Evolutionary conservation across 1,140 invertebrate genomes (phyloP).

Genomic region (Tetraneura akinire): DNA sequence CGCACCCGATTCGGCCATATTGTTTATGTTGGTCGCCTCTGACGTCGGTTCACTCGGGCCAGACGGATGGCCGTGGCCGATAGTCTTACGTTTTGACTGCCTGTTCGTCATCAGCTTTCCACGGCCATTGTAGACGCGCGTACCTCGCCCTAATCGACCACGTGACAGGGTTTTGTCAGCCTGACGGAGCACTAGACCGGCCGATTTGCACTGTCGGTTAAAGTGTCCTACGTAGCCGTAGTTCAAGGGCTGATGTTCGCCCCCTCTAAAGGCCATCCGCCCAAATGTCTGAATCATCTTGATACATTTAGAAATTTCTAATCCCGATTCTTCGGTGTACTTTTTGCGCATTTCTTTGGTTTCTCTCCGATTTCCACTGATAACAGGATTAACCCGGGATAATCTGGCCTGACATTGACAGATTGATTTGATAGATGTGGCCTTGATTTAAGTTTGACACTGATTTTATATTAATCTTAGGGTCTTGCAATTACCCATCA

Average conservation of each 20-base stretch:
- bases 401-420: background rate
- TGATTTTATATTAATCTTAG: background rate
- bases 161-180: background rate
- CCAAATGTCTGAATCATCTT: background rate
- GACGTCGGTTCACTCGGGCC: background rate
- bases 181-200: background rate
- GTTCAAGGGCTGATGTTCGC: background rate
- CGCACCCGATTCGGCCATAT: constrained; percentile 46
- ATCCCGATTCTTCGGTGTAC: background rate
- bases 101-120: too few relatives aligned
- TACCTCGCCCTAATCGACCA: constrained; percentile 27
- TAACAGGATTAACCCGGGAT: background rate
- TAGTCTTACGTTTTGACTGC: background rate
- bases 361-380: background rate
- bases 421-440: background rate
- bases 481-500: background rate
- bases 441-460: background rate
- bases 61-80: background rate
- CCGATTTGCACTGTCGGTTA: too few relatives aligned
- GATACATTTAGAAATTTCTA: background rate
- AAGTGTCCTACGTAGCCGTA: background rate
- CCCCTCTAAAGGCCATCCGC: background rate
- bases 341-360: background rate
- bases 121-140: background rate
- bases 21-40: background rate